Base-by-base conservation (phyloP, 2,888 invertebrate species). In the Stenoptilia bipunctidactyla region DNA sequence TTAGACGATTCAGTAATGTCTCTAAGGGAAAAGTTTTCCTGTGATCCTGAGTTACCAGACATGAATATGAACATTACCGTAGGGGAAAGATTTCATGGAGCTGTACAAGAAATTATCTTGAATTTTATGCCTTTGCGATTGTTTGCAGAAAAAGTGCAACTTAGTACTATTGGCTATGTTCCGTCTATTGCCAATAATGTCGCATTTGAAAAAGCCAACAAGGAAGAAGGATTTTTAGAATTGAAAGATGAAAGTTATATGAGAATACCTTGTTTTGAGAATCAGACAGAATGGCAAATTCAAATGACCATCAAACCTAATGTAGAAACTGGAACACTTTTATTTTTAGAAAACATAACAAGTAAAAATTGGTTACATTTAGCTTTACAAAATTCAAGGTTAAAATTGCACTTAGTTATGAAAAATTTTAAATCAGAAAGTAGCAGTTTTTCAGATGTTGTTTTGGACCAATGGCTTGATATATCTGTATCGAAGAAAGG, bases 1-100 rank as follows among this genome's bases (percentile, higher is more conserved):
- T 45, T 86, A 40, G 68, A 85, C 39, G 76, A 85, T 48, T 61
- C 67, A 27, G 53, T 52, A 39, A 48, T 53, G 13, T 41, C 60
- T 10, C 52, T 75, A 25, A 65, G 52, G 50, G 54, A 53, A 37
- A 47, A 50, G 15, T 82, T 84, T 51, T 56, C 70, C 2, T 85
- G 85, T 47, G 65, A 73, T 40, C 82, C 84, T 25, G 61, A 68
- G 15, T 51, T 80, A 15, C 60, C 66, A 6, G 62, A 77, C 51
- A 66, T 75, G 3, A 62, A 65, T 47, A 55, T 77, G 30, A 58
- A 65, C 43, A 65, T 85, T 50, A 57, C 49, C 42, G 53, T 85
- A 2, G 85, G 85, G 5, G 74, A 77, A 51, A 68, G 60, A 48
- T 64, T 83, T 40, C 73, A 71, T 25, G 86, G 85, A 1, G 74